Evolutionary conservation across 1,140 invertebrate genomes (phyloP).

Genomic region (Drosophila kurseongensis): DNA sequence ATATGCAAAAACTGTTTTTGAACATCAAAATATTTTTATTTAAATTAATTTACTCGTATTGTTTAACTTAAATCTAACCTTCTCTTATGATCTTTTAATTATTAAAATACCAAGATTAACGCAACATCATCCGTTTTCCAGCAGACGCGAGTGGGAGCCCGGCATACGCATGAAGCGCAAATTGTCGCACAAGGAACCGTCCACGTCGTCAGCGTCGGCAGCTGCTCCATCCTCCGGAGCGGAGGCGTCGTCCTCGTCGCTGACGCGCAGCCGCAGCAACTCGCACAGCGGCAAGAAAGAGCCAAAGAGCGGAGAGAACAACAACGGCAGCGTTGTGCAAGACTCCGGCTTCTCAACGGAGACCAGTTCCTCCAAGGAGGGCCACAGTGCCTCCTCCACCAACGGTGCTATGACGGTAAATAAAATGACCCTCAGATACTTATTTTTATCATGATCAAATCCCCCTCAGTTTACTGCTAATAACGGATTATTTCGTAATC

Average conservation of each 20-base stretch:
- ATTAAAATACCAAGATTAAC: no score
- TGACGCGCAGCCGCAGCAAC: constrained; percentile 88
- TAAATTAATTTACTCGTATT: no score
- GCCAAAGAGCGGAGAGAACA: constrained; percentile 85
- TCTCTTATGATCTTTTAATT: no score
- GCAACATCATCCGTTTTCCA: neutral
- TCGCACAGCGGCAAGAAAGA: constrained; percentile 87
- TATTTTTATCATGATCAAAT: no score
- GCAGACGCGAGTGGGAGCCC: constrained; percentile 89
- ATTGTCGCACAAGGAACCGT: constrained; percentile 85
- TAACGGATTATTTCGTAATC: no score
- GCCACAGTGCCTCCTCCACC: constrained; percentile 86
- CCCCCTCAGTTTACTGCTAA: no score
- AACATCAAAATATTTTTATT: no score
- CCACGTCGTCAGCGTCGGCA: constrained; percentile 57
- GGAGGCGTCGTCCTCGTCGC: constrained; percentile 84
- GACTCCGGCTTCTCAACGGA: constrained; percentile 94
- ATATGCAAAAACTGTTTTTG: no score
- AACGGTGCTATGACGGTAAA: constrained; percentile 82
- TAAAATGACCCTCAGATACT: neutral
- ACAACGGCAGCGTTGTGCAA: constrained; percentile 89
- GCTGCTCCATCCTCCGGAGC: constrained; percentile 39
- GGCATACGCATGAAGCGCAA: constrained; percentile 91
- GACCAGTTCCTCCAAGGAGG: constrained; percentile 91
- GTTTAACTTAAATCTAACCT: no score